A percentile compares a stretch with the other conserved stretches of the same genome.
These are phyloP conservation scores for Heliconius ismenius DNA, from an alignment of 2,888 invertebrate species.

Conservation along the genomic window DNA sequence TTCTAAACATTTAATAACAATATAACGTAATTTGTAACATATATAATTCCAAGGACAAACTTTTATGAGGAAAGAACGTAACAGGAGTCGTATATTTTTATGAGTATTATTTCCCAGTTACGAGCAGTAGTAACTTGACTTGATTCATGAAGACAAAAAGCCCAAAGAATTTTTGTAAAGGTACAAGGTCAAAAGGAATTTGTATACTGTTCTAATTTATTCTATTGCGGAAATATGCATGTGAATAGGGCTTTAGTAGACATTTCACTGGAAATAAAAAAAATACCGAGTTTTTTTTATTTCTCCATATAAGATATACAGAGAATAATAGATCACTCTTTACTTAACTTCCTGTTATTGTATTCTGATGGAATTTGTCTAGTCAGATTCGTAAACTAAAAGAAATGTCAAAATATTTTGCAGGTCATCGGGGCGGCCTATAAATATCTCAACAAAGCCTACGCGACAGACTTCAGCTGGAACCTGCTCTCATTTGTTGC, in stretches of 20 bases:
- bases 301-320: too few relatives aligned
- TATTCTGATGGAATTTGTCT: too few relatives aligned
- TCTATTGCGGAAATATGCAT: constrained; percentile 29
- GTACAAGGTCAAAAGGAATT: constrained; percentile 35
- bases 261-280: too few relatives aligned
- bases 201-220: constrained; percentile 21
- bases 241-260: constrained; percentile 29
- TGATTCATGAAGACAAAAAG: constrained; percentile 34
- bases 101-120: constrained; percentile 34
- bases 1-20: not conserved
- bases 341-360: too few relatives aligned
- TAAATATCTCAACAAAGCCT: constrained; percentile 43
- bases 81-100: constrained; percentile 37
- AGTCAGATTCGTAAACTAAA: too few relatives aligned
- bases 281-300: not conserved
- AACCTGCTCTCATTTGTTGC: constrained; percentile 41
- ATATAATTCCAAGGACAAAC: constrained; percentile 28
- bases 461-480: constrained; percentile 32
- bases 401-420: constrained; percentile 25
- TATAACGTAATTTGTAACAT: constrained; percentile 8
- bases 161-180: constrained; percentile 33
- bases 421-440: constrained; percentile 35
- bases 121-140: constrained; percentile 33
- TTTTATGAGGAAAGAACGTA: constrained; percentile 30
- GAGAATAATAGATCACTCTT: too few relatives aligned